These are phyloP conservation scores for Liposcelis brunnea DNA, from an alignment of 2,888 invertebrate genomes.

Conservation along the genomic window DNA sequence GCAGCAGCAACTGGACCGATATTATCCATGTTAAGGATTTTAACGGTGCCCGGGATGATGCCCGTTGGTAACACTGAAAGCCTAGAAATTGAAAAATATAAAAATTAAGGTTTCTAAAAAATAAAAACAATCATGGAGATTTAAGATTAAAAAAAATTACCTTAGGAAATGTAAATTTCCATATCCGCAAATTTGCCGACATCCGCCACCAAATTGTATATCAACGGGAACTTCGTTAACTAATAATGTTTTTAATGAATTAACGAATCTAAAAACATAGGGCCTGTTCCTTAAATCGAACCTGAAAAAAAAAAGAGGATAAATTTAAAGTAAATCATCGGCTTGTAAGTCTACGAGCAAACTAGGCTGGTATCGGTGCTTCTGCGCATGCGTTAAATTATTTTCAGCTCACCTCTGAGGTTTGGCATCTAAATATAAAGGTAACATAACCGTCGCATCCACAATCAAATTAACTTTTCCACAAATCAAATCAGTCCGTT, in stretches of 20 bases:
- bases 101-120: slow-evolving; percentile 8
- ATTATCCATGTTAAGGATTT: slow-evolving; percentile 58
- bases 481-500: slow-evolving; percentile 63
- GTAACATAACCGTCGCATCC: slow-evolving; percentile 59
- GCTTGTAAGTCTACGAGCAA: too few relatives aligned
- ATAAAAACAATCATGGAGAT: too few relatives aligned
- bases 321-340: slow-evolving; percentile 2
- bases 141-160: not conserved
- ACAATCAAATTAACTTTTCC: slow-evolving; percentile 73
- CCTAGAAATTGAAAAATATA: slow-evolving; percentile 27
- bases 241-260: slow-evolving; percentile 54
- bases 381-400: not conserved
- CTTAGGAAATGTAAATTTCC: slow-evolving; percentile 50
- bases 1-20: slow-evolving; percentile 14
- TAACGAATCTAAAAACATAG: slow-evolving; percentile 62
- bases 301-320: slow-evolving; percentile 18
- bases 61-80: slow-evolving; percentile 62
- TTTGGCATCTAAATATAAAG: slow-evolving; percentile 68
- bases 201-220: slow-evolving; percentile 62
- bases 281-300: slow-evolving; percentile 54
- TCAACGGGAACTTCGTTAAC: slow-evolving; percentile 62
- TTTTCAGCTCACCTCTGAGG: slow-evolving; percentile 40
- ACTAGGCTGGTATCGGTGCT: too few relatives aligned
- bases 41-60: slow-evolving; percentile 49
- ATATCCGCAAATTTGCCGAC: slow-evolving; percentile 57